These are phyloP conservation scores for Ligdia adustata DNA, from an alignment of 2,888 invertebrate genomes.

Conservation along the genomic window DNA sequence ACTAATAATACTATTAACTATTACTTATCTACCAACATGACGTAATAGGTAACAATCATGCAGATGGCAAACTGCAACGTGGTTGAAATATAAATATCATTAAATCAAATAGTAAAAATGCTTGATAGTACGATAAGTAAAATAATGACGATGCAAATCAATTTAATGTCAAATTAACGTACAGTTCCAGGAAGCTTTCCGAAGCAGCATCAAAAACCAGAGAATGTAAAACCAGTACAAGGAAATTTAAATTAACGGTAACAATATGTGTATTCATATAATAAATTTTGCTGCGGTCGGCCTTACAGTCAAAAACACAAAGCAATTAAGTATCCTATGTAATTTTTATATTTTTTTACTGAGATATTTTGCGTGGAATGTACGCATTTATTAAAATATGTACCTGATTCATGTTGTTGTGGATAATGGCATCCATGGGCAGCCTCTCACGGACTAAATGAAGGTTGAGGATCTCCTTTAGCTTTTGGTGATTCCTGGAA, in stretches of 20 bases:
- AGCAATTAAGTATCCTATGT: too few relatives aligned
- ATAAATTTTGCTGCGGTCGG: constrained; percentile 28
- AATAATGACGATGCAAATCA: constrained; percentile 22
- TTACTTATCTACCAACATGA: too few relatives aligned
- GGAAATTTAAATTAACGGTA: constrained; percentile 47
- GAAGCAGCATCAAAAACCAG: constrained; percentile 62
- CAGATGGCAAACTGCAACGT: too few relatives aligned
- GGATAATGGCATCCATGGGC: constrained; percentile 89
- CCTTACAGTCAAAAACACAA: constrained; percentile 33
- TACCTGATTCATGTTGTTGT: constrained; percentile 89
- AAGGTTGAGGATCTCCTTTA: constrained; percentile 91
- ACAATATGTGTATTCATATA: constrained; percentile 28
- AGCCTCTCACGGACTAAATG: constrained; percentile 91
- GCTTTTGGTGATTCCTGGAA: constrained; percentile 86
- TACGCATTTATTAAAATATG: constrained; percentile 31
- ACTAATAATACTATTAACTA: too few relatives aligned
- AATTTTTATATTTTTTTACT: too few relatives aligned
- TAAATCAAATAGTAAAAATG: constrained; percentile 34
- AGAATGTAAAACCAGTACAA: constrained; percentile 54
- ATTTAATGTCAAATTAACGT: constrained; percentile 60
- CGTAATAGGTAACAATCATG: too few relatives aligned
- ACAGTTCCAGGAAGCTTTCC: constrained; percentile 76
- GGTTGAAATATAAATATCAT: constrained; percentile 33
- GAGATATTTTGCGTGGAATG: too few relatives aligned
- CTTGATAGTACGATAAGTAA: constrained; percentile 34